phyloP scores from a whole-genome alignment of 2,888 invertebrate genomes.

The Synergus japonicus region DNA sequence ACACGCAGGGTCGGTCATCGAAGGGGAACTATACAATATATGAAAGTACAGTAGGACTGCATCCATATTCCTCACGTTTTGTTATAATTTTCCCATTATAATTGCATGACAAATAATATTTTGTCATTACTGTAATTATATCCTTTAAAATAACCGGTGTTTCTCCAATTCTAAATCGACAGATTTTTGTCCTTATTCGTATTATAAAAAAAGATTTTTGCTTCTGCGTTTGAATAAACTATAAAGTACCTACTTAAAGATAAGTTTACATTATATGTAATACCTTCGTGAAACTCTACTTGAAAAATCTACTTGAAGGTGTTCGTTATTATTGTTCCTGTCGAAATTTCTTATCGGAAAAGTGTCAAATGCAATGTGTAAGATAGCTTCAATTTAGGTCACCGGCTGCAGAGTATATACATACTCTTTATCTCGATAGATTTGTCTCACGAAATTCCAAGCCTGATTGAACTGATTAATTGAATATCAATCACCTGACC shows the following conservation, averaged over 20 bases:
- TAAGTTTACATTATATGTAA: neutral
- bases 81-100: neutral
- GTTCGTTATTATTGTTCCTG: neutral
- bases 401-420: neutral
- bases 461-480: conserved; percentile 10
- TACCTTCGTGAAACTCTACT: neutral
- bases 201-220: too few species aligned
- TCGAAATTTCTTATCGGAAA: conserved; percentile 29
- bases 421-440: conserved; percentile 24
- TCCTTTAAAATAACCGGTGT: too few species aligned
- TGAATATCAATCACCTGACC: conserved; percentile 23
- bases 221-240: too few species aligned
- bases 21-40: conserved; percentile 66
- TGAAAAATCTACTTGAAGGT: neutral
- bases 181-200: too few species aligned
- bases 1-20: conserved; percentile 70
- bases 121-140: too few species aligned
- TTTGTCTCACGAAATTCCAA: conserved; percentile 27
- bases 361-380: conserved; percentile 14
- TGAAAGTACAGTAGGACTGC: conserved; percentile 64
- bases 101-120: neutral
- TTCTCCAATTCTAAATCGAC: too few species aligned
- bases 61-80: neutral
- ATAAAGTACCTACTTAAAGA: neutral
- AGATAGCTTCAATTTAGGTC: conserved; percentile 29